Evolutionary conservation across 2,888 invertebrate genomes (phyloP), one percentile per base, ranked within the genome.

Genomic region (Eupithecia subumbrata): DNA sequence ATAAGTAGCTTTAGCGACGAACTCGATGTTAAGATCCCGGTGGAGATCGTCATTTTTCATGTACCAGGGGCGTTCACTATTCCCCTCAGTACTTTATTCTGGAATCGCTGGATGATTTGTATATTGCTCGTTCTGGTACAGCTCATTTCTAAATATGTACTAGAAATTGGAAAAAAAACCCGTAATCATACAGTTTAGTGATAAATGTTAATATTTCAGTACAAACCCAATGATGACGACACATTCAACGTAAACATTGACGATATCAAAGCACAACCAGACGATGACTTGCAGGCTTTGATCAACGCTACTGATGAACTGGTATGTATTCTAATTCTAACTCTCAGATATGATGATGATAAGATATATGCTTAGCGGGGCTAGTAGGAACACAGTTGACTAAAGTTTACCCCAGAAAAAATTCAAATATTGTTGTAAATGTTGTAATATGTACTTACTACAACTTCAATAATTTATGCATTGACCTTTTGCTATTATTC

Each of bases 261-360:
- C 2, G 93, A 92, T 14, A 95, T 93, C 71, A 95, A 95, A 77
- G 86, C 90, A 0, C 91, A 88, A 68, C 91, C 92, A 0, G 90
- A 95, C 64, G 92, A 92, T 71, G 96, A 96, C 79, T 88, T 97
- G 76, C 95, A 95, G 76, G 96, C 95, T 4, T 90, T 97, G 5
- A 96, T 97, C 73, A 93, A 95, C 83, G 95, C 95, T n/a, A 96
- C 96, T 0, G 94, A 96, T 64, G 95, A 96, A 69, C 93, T 96
- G 94, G 96, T 96, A 90, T 87, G 85, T 82, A 25, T 16, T 37
- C 5, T 22, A 16, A 30, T 69, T 37, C 60, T 25, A 14, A 25
- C 12, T 60, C 12, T 60, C 1, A 14, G 56, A 56, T n/a, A 22
- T 22, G 22, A 22, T 52, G 22, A 56, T 22, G n/a, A n/a, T 52